Conservation (phyloP, 2,113 vertebrate species). For the Empidonax traillii region DNA sequence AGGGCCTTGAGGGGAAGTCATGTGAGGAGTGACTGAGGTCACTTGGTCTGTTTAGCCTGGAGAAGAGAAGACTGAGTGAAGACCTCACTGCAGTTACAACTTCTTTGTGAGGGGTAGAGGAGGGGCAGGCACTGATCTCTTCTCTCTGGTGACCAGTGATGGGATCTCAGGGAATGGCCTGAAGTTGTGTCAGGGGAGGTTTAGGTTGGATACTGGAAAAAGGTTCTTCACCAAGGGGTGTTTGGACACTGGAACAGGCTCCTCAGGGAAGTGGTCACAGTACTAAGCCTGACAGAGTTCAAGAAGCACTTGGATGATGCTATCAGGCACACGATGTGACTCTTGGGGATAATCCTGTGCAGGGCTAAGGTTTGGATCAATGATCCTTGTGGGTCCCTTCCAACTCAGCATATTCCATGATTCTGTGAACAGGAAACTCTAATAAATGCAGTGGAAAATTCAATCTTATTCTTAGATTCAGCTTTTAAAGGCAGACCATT, state of each 20-base stretch:
- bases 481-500: not conserved
- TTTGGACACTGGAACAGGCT: not conserved
- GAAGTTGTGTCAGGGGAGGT: not conserved
- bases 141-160: not conserved
- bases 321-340: not conserved
- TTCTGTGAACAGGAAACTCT: not conserved
- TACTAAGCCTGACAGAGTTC: not conserved
- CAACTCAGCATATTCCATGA: not conserved
- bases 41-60: not conserved
- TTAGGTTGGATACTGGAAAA: not conserved
- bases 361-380: not conserved
- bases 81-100: not conserved
- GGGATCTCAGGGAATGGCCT: not conserved
- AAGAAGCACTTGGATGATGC: rapidly evolving
- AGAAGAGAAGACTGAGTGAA: not conserved
- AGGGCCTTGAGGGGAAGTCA: not conserved
- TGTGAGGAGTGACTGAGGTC: not conserved
- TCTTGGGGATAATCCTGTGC: not conserved
- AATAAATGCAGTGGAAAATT: not conserved
- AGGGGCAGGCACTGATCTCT: not conserved
- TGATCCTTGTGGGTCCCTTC: not conserved
- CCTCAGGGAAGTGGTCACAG: not conserved
- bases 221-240: not conserved
- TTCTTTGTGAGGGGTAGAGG: not conserved
- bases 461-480: not conserved